phyloP scores from a whole-genome alignment of 1,140 invertebrate species.

The Lepidurus apus region DNA sequence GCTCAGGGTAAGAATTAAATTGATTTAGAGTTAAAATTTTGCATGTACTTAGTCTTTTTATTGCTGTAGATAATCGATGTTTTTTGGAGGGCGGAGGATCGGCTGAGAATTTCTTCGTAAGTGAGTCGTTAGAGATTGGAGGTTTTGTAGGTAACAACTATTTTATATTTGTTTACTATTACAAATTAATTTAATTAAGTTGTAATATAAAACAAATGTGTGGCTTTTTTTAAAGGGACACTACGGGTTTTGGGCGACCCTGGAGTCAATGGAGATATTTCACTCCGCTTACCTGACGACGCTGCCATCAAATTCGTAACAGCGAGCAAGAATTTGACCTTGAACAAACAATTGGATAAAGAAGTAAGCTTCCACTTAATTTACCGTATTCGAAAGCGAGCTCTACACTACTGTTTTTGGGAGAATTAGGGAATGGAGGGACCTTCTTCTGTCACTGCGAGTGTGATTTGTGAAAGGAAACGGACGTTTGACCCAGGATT shows the following conservation, averaged over 20 bases:
- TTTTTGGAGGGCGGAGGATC: constrained; percentile 82
- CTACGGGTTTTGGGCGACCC: constrained; percentile 75
- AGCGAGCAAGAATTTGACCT: constrained; percentile 72
- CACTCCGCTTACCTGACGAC: constrained; percentile 62
- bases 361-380: constrained; percentile 47
- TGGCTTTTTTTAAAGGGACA: constrained; percentile 47
- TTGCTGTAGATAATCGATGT: constrained; percentile 64
- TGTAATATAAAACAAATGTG: constrained; percentile 10
- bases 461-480: constrained; percentile 69
- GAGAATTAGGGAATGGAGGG: constrained; percentile 58
- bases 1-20: neutral
- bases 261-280: constrained; percentile 64
- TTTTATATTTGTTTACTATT: constrained; percentile 10
- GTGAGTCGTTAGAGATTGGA: constrained; percentile 72
- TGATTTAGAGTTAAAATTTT: neutral
- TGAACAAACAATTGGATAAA: constrained; percentile 71
- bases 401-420: constrained; percentile 27
- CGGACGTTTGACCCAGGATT: constrained; percentile 56
- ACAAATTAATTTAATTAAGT: neutral
- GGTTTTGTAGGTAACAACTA: constrained; percentile 59
- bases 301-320: constrained; percentile 68
- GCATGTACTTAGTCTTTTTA: constrained; percentile 30
- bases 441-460: constrained; percentile 75
- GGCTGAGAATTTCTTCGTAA: constrained; percentile 82
- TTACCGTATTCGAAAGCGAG: neutral